These are phyloP conservation scores for Pristionchus pacificus DNA, from an alignment of 1,140 invertebrate genomes.

Conservation along the genomic window DNA sequence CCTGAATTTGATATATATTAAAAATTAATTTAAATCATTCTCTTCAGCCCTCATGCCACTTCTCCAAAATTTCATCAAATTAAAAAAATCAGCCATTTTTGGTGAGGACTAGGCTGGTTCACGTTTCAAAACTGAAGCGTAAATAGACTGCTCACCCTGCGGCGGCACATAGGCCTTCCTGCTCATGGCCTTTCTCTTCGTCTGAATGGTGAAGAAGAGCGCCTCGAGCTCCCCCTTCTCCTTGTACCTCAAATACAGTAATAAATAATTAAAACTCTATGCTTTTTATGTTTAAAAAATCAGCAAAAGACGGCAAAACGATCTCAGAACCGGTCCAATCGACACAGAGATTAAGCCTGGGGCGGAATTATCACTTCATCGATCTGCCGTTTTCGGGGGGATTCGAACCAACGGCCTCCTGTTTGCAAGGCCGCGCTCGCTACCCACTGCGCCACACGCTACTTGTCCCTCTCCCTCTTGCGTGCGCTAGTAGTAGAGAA, in stretches of 20 bases:
- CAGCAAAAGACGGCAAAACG: conserved; percentile 7
- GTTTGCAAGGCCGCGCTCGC: background rate
- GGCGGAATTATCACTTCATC: background rate
- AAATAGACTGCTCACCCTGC: conserved; percentile 67
- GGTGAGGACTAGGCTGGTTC: background rate
- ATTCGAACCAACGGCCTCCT: background rate
- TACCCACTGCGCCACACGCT: background rate
- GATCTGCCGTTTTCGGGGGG: background rate
- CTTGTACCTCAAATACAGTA: conserved; percentile 70
- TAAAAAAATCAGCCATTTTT: no score
- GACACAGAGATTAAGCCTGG: background rate
- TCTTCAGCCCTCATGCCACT: no score
- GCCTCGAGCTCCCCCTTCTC: conserved; percentile 95
- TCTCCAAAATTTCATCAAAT: no score
- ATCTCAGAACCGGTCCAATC: conserved; percentile 2
- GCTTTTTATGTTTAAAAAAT: conserved; percentile 22
- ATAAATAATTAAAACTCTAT: conserved; percentile 4
- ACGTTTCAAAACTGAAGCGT: conserved; percentile 6
- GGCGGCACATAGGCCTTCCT: conserved; percentile 82
- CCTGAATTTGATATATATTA: conserved; percentile 46
- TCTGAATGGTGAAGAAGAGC: conserved; percentile 91
- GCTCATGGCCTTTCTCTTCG: conserved; percentile 83
- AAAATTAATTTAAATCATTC: background rate
- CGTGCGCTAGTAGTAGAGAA: no score
- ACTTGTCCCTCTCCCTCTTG: no score